phyloP scores from a whole-genome alignment of 1,140 invertebrate species.

The Aphaenogaster rudis region DNA sequence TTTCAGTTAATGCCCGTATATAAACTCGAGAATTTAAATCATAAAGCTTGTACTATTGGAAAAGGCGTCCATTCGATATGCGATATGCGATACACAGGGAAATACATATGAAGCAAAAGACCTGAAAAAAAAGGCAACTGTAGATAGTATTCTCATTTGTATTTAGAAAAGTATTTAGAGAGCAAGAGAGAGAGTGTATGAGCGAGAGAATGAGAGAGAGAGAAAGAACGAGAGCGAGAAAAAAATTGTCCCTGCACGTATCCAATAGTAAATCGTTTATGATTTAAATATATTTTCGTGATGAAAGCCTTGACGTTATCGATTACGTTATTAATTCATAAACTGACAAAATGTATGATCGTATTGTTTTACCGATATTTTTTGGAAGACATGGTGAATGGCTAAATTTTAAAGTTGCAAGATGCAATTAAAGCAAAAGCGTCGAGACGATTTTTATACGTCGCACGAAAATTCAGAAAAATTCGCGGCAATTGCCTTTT shows the following conservation, averaged over 20 bases:
- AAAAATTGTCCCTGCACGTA: constrained; percentile 13
- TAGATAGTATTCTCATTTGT: constrained; percentile 60
- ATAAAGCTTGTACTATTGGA: constrained; percentile 61
- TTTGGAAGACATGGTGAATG: not conserved
- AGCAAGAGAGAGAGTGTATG: not conserved
- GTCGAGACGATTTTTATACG: constrained; percentile 12
- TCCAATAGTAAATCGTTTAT: constrained; percentile 61
- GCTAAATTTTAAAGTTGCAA: constrained; percentile 11
- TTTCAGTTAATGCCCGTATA: constrained; percentile 31
- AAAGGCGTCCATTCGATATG: constrained; percentile 3
- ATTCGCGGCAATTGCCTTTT: constrained; percentile 12
- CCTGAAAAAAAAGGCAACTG: not conserved
- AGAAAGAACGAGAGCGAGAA: not conserved
- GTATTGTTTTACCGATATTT: not conserved
- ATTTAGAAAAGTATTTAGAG: constrained; percentile 53
- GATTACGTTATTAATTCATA: constrained; percentile 19
- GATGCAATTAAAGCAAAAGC: not conserved
- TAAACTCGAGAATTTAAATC: constrained; percentile 51
- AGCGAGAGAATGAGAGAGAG: not conserved
- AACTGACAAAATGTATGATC: constrained; percentile 4
- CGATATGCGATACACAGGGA: not conserved
- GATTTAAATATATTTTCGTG: constrained; percentile 65
- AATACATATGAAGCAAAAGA: not conserved
- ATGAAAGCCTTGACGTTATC: constrained; percentile 62
- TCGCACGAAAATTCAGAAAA: not conserved